Base-by-base conservation (phyloP, 2,797 vertebrate species). In the Aeoliscus strigatus region DNA sequence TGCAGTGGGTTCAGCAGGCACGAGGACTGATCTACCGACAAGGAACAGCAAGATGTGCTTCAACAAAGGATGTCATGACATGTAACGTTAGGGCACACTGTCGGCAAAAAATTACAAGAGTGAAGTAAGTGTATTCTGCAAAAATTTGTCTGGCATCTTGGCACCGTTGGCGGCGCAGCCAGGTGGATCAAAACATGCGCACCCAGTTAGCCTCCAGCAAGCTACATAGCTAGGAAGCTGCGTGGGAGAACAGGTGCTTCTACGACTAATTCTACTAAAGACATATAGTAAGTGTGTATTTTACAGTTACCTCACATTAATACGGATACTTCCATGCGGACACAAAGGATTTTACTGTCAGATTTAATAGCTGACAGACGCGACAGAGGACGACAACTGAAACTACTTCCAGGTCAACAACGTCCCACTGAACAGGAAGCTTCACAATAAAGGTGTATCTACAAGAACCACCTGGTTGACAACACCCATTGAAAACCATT, bases 401-500 rank as follows among this genome's bases (percentile, higher is more conserved):
- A 31, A 34, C 10, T 25, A 29, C 1, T 67, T 70, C 71, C 70
- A 1, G 41, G 44, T 60, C 9, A 41, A 8, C 1, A 4, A n/a
- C 4, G 3, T 9, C 31, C 1, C 4, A 0, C 2, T n/a, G n/a
- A n/a, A n/a, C n/a, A n/a, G n/a, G n/a, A 0, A 13, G 6, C 9
- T 76, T 79, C 80, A 75, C 0, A 80, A 73, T 77, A 74, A 70
- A 66, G 37, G 36, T n/a, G 2, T 3, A 0, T 0, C 1, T 0
- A 9, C 1, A 4, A 3, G 3, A 9, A 1, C 2, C 7, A 7
- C n/a, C 1, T 9, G 4, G 2, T 17, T 9, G 15, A 6, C 1
- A 9, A 7, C 3, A 4, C 3, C 23, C 3, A 1, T 1, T 1
- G 10, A 3, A 23, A 14, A 9, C 9, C 3, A 58, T 77, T 74